Base-by-base conservation (phyloP, 1,140 invertebrate species). In the Musca domestica region DNA sequence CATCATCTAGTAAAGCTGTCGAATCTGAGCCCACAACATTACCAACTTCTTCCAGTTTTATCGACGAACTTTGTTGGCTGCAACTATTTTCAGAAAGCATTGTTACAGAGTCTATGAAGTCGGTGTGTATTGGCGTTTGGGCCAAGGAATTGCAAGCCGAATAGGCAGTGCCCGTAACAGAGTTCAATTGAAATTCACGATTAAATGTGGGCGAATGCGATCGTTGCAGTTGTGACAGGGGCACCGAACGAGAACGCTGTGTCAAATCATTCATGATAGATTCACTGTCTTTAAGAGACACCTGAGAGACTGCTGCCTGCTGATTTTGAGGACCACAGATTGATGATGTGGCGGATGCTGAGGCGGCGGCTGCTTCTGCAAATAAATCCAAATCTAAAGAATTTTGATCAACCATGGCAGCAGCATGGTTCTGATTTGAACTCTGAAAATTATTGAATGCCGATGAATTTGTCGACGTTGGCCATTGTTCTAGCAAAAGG, bases 71-170 rank as follows among this genome's bases (percentile, higher is more conserved):
- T n/a, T 76, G 74, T 67, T 79, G 74, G 52, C 77, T 79, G 41
- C 76, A 79, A 49, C 76, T 77, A 63, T 77, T 79, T 64, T 81
- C 78, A n/a, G 78, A 76, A 20, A 73, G 76, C 48, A 80, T 64
- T 54, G 64, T 63, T 69, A 90, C 90, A 69, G 90, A 90, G 71
- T 91, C 89, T 66, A 86, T 87, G 73, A 88, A 91, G 72, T 91
- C 88, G 64, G 87, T 87, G 2, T 88, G 88, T 10, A 90, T 87
- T 2, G 89, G 89, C 1, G 89, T 90, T 22, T 88, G 86, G 2
- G 89, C 88, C 30, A 89, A 84, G 2, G 89, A 90, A 66, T 86
- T 88, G 48, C 85, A 87, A 0, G 87, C 86, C 4, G 89, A 88
- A 46, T 63, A 61, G 10, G 51, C 49, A 2, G 67, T 61, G 1